A percentile compares a stretch with the other conserved stretches of the same genome.
These are phyloP conservation scores for Xiphydria camelus DNA, from an alignment of 2,888 invertebrate species.

Conservation along the genomic window DNA sequence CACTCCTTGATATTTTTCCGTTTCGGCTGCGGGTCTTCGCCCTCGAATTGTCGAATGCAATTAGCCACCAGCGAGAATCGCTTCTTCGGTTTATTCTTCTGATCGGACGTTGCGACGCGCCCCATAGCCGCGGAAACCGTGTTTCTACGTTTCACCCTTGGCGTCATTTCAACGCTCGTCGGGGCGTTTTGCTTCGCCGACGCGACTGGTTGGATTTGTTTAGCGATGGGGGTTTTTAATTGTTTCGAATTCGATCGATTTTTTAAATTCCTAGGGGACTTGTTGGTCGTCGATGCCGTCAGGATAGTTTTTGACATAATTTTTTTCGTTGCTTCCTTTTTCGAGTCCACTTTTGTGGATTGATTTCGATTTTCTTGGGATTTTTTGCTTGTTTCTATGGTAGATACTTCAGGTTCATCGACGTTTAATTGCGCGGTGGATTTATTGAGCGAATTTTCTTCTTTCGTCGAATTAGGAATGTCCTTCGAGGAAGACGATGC, in stretches of 20 bases:
- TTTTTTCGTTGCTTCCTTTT: slow-evolving; percentile 7
- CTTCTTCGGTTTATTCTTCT: slow-evolving; percentile 34
- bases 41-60: slow-evolving; percentile 52
- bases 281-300: background rate
- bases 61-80: slow-evolving; percentile 53
- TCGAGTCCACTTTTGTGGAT: slow-evolving; percentile 9
- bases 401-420: slow-evolving; percentile 27
- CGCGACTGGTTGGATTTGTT: no score
- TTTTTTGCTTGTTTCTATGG: slow-evolving; percentile 3
- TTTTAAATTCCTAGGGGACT: no score
- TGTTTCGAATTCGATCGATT: background rate
- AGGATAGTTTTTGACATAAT: background rate
- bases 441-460: slow-evolving; percentile 35
- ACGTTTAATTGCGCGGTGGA: slow-evolving; percentile 56
- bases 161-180: background rate
- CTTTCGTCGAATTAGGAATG: no score
- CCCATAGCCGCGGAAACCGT: background rate
- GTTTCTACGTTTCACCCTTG: slow-evolving; percentile 2
- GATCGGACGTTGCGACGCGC: background rate
- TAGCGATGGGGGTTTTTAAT: no score
- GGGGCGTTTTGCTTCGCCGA: background rate
- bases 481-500: no score
- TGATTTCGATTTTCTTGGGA: no score
- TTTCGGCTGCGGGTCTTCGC: slow-evolving; percentile 30
- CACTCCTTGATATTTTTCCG: slow-evolving; percentile 9